phyloP scores from a whole-genome alignment of 2,113 vertebrate genomes.

The Heliornis fulica region DNA sequence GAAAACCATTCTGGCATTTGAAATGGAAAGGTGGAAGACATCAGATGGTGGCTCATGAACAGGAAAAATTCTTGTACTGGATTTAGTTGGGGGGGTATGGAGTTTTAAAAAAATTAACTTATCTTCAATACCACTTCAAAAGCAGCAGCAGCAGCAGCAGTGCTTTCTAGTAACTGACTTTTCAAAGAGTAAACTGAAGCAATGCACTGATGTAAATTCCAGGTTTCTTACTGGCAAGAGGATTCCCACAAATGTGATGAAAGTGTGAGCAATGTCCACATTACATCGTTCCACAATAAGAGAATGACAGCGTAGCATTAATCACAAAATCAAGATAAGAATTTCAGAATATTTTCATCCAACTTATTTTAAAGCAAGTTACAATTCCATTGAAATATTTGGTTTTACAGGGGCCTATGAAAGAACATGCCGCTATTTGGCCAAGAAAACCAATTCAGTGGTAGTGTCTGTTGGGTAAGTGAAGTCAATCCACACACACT shows the following conservation, averaged over 20 bases:
- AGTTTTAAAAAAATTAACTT: neutral
- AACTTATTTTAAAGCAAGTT: neutral
- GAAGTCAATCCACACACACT: neutral
- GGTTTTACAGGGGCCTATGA: neutral
- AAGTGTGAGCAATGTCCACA: neutral
- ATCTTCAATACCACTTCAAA: neutral
- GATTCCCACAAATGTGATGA: neutral
- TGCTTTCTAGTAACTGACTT: neutral
- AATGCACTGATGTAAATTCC: neutral
- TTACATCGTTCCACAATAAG: neutral
- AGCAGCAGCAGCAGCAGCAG: neutral
- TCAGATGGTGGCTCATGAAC: neutral
- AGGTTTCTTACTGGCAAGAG: neutral
- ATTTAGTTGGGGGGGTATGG: neutral
- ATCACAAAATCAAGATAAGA: neutral
- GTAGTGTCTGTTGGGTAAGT: constrained; percentile 57
- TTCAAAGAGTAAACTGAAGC: neutral
- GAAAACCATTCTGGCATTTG: neutral
- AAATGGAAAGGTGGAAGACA: neutral
- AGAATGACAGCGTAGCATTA: neutral
- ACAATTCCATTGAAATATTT: neutral
- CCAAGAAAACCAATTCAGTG: constrained; percentile 19
- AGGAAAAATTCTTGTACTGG: neutral
- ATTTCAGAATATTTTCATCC: neutral
- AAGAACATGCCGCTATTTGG: neutral